Conservation (phyloP, 2,113 vertebrate species). For the Geothlypis trichas region DNA sequence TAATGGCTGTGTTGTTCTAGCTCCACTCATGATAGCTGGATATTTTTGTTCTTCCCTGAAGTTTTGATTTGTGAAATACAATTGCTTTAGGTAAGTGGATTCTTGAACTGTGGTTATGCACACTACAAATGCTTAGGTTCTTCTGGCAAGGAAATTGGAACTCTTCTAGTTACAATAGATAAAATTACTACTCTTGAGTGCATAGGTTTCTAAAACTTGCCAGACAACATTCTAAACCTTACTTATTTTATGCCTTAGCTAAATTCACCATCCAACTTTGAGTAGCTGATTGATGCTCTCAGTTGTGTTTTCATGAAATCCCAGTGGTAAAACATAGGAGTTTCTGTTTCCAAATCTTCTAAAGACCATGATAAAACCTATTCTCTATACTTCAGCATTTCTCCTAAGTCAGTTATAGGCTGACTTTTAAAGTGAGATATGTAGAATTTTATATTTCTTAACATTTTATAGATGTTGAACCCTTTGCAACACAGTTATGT, state of each 20-base stretch:
- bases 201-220: background rate
- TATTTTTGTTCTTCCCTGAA: background rate
- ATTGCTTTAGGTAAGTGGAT: background rate
- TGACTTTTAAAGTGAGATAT: background rate
- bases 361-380: background rate
- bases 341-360: background rate
- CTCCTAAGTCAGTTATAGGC: background rate
- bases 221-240: background rate
- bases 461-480: background rate
- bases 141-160: background rate
- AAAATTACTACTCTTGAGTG: background rate
- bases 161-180: background rate
- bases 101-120: background rate
- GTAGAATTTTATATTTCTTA: background rate
- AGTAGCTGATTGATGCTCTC: background rate
- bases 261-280: background rate
- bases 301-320: background rate
- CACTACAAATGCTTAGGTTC: fast-evolving
- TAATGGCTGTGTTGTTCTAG: background rate
- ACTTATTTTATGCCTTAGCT: background rate
- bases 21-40: background rate
- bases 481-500: background rate
- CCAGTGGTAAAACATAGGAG: background rate
- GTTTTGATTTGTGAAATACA: background rate
- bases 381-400: background rate